phyloP scores from a whole-genome alignment of 2,888 invertebrate species.

The Alsophila aescularia region DNA sequence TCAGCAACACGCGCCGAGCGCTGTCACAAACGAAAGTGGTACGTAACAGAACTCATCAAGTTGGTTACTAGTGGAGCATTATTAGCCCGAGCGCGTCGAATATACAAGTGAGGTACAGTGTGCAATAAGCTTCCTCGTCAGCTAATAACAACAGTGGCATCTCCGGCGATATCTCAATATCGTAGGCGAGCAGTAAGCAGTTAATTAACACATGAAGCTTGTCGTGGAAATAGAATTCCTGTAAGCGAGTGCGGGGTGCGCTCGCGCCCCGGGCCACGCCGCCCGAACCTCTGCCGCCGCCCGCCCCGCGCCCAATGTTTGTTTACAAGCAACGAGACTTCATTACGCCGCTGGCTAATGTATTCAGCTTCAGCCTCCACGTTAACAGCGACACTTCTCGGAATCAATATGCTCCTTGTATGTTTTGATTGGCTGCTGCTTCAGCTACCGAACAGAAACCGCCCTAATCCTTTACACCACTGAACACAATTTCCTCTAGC shows the following conservation, averaged over 20 bases:
- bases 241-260: constrained; percentile 72
- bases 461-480: constrained; percentile 57
- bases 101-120: constrained; percentile 53
- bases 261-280: constrained; percentile 69
- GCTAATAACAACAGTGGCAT: constrained; percentile 81
- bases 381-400: constrained; percentile 85
- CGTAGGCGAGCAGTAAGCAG: constrained; percentile 80
- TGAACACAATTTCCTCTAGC: constrained; percentile 65
- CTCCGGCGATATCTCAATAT: constrained; percentile 81
- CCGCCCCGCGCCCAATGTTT: constrained; percentile 68
- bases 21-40: constrained; percentile 27
- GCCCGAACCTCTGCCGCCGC: constrained; percentile 46
- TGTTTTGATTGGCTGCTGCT: constrained; percentile 82
- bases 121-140: constrained; percentile 78
- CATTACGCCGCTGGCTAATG: constrained; percentile 84
- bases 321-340: constrained; percentile 84
- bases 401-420: constrained; percentile 85
- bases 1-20: constrained; percentile 16
- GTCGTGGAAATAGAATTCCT: constrained; percentile 83
- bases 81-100: constrained; percentile 29
- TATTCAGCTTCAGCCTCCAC: constrained; percentile 85
- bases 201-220: constrained; percentile 84
- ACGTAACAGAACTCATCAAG: constrained; percentile 33
- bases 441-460: constrained; percentile 55
- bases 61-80: constrained; percentile 33